A percentile compares a stretch with the other conserved stretches of the same genome.
phyloP scores from a whole-genome alignment of 2,797 vertebrate species.

The Rachycentron canadum region DNA sequence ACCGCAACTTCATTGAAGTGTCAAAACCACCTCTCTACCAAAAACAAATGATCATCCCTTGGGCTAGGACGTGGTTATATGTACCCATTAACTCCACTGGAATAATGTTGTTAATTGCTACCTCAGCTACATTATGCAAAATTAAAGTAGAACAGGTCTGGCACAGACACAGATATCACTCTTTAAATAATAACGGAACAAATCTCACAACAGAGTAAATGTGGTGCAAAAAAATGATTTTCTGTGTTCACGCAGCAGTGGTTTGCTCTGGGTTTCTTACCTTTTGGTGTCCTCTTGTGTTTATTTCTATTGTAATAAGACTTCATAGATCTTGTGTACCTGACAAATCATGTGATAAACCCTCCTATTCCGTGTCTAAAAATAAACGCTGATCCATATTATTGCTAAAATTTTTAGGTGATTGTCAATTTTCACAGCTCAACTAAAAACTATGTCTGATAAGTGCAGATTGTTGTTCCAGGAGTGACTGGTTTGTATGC shows the following conservation, averaged over 20 bases:
- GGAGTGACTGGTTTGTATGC: not conserved
- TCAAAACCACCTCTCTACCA: too few relatives aligned
- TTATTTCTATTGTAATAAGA: too few relatives aligned
- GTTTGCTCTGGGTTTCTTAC: not conserved
- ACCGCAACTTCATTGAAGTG: too few relatives aligned
- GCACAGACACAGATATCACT: not conserved
- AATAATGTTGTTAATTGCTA: too few relatives aligned
- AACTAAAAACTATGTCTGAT: not conserved
- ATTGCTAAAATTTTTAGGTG: not conserved
- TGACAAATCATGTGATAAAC: not conserved
- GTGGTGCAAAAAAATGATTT: not conserved
- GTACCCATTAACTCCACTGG: too few relatives aligned
- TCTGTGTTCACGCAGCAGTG: not conserved
- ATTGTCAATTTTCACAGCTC: not conserved
- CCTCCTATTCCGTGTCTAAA: not conserved
- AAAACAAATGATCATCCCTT: too few relatives aligned
- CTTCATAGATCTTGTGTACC: not conserved
- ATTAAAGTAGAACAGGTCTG: not conserved
- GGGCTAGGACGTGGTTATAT: too few relatives aligned
- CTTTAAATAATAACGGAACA: not conserved
- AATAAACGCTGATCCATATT: not conserved
- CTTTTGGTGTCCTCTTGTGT: not conserved
- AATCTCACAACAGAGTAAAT: not conserved
- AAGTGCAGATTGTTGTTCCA: not conserved
- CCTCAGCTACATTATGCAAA: not conserved